Conservation (phyloP, 1,140 invertebrate species). For the Spodoptera litura region DNA sequence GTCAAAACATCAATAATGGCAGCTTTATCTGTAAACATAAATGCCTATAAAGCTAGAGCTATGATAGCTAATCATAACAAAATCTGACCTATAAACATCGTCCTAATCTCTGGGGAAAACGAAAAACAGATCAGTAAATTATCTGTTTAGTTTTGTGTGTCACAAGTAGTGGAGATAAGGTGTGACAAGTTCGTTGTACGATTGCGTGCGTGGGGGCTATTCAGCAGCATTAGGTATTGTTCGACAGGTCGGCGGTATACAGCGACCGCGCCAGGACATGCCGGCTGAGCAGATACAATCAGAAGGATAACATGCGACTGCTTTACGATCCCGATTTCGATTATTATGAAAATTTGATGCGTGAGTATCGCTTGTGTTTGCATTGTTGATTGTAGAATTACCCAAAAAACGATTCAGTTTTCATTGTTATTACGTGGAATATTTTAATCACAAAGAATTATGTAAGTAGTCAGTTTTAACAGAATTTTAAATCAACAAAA, state of each 20-base stretch:
- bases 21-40: neutral
- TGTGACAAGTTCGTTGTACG: slow-evolving; percentile 34
- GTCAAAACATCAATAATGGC: slow-evolving; percentile 14
- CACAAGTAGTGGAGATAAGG: slow-evolving; percentile 31
- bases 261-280: slow-evolving; percentile 94
- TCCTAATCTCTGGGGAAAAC: neutral
- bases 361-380: slow-evolving; percentile 87
- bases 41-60: neutral
- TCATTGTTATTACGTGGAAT: neutral
- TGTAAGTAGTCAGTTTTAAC: neutral
- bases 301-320: slow-evolving; percentile 94
- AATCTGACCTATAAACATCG: slow-evolving; percentile 41
- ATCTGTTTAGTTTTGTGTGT: slow-evolving; percentile 24
- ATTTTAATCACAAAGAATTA: neutral
- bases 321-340: slow-evolving; percentile 96
- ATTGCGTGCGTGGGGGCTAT: slow-evolving; percentile 31
- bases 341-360: slow-evolving; percentile 96
- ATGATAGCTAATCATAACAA: slow-evolving; percentile 6
- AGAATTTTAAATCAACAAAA: too few relatives aligned
- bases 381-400: slow-evolving; percentile 18
- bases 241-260: slow-evolving; percentile 91
- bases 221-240: slow-evolving; percentile 33
- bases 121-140: slow-evolving; percentile 17
- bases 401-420: neutral
- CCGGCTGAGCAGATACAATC: slow-evolving; percentile 93